Conservation (phyloP, 1,140 invertebrate species). For the Coptotermes formosanus region DNA sequence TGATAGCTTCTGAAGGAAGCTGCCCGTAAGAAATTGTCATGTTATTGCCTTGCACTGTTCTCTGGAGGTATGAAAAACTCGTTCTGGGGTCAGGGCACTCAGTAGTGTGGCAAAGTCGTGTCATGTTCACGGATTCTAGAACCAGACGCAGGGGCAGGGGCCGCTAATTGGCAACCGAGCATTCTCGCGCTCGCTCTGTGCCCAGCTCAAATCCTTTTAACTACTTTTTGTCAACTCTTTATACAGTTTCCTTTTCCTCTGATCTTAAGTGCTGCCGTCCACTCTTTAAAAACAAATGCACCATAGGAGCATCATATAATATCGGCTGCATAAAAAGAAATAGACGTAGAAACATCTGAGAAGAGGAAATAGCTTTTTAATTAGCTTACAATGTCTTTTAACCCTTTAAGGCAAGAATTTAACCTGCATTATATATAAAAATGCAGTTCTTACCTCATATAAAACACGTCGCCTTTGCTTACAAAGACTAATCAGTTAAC, state of each 20-base stretch:
- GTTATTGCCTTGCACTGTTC: slow-evolving; percentile 7
- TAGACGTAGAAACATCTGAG: background rate
- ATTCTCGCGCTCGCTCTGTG: background rate
- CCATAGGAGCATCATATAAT: background rate
- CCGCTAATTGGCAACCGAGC: background rate
- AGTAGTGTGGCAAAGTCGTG: background rate
- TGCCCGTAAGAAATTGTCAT: background rate
- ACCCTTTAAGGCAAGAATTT: no score
- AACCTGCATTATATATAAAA: no score
- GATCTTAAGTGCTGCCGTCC: no score
- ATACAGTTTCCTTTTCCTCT: background rate
- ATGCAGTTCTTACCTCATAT: no score
- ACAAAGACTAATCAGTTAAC: no score
- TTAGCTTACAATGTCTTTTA: no score
- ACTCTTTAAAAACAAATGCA: background rate
- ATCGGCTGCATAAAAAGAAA: background rate
- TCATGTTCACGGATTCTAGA: background rate
- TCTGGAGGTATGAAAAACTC: background rate
- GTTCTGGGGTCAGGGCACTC: slow-evolving; percentile 3
- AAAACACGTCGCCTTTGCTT: no score
- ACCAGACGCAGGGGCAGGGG: background rate
- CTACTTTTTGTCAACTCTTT: background rate
- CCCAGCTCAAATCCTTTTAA: background rate
- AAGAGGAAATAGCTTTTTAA: background rate
- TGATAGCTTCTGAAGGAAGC: background rate